Evolutionary conservation across 1,140 invertebrate genomes (phyloP), one percentile per base, ranked within the genome.

Genomic region (Bombus sylvicola): DNA sequence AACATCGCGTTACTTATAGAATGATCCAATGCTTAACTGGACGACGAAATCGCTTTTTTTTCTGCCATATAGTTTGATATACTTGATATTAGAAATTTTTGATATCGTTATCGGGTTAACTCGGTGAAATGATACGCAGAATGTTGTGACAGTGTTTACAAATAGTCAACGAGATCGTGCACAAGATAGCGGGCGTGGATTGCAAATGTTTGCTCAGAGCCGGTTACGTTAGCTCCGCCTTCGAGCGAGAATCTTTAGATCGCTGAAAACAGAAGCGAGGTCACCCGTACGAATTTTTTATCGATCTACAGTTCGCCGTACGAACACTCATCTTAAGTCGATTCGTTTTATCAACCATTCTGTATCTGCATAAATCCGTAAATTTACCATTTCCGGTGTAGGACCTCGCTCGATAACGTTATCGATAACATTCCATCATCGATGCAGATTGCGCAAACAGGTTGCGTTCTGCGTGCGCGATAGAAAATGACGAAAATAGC

Each of bases 131-230:
- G 77, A 62, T 68, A 79, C 62, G 77, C 34, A 43, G 28, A 79
- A 47, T 47, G 64, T 68, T 79, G 64, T 25, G 77, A 79, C 64
- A 47, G 31, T 79, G 64, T 79, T 79, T 79, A 68, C 64, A 68
- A 79, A 79, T 68, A 79, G 77, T 43, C 22, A 79, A 31, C n/a
- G 41, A 47, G 41, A 79, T 47, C 41, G 57, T 31, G 62, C 41
- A 12, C 12, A 39, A 79, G 77, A 79, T 79, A 79, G 15, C 64
- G 62, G 39, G 13, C 28, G 76, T 41, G 31, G 59, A 78, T 78
- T 31, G 59, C 59, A 59, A 78, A 66, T 76, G 25, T 76, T 76
- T 76, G 47, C 53, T 25, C 47, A 41, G 41, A 69, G 31, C 43
- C 25, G 62, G 31, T 79, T 79, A 79, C 62, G 64, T 79, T 69